Conservation (phyloP, 2,888 invertebrate genomes). For the Tiliacea citrago region DNA sequence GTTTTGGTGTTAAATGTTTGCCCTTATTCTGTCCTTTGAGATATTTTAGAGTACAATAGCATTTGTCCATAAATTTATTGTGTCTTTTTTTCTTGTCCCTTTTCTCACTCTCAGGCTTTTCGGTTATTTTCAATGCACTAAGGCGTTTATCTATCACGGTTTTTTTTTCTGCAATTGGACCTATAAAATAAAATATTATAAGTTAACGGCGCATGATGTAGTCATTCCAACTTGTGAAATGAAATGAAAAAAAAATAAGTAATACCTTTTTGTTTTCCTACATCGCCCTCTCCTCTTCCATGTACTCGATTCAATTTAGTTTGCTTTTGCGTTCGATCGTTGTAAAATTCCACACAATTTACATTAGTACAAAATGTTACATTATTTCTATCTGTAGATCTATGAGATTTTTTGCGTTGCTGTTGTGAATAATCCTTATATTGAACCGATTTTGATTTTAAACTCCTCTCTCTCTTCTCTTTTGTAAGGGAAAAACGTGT, state of each 20-base stretch:
- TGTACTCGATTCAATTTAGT: neutral
- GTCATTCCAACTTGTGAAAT: neutral
- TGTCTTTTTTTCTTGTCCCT: neutral
- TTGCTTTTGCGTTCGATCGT: neutral
- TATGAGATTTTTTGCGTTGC: constrained; percentile 17
- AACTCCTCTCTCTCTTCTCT: neutral
- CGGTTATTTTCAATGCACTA: neutral
- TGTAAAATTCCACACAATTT: constrained; percentile 28
- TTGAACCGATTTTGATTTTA: constrained; percentile 22
- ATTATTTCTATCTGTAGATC: constrained; percentile 26
- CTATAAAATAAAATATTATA: constrained; percentile 27
- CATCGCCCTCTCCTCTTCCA: constrained; percentile 35
- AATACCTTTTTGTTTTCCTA: constrained; percentile 25
- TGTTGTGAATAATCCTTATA: constrained; percentile 13
- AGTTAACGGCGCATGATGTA: neutral
- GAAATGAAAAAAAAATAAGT: neutral
- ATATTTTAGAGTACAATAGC: constrained; percentile 12
- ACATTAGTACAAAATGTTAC: constrained; percentile 44
- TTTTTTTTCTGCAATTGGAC: neutral
- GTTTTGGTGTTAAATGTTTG: constrained; percentile 25
- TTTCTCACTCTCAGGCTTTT: neutral
- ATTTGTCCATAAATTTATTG: constrained; percentile 24
- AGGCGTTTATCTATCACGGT: neutral
- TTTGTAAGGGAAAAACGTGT: constrained; percentile 5
- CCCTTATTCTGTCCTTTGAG: neutral